Base-by-base conservation (phyloP, 2,797 vertebrate species). In the Saxicola maurus region DNA sequence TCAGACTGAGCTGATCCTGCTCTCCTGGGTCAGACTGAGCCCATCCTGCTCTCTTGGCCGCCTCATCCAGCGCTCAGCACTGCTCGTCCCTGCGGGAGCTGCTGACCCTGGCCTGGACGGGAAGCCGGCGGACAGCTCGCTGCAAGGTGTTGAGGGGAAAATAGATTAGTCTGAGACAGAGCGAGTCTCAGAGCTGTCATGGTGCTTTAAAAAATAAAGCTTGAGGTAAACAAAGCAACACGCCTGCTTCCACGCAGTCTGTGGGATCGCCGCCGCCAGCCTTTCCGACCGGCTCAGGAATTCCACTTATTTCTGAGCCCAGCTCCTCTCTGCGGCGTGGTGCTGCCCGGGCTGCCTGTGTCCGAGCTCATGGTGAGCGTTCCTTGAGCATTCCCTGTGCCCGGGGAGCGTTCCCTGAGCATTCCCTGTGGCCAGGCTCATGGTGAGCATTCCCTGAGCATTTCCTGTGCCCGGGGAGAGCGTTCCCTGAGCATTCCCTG, bases 101-200 rank as follows among this genome's bases (percentile, higher is more conserved):
- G 19, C 75, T 90, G 84, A 84, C 86, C 90, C 77, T 40, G 27
- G 28, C 35, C 84, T 28, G 85, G 23, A 20, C 11, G 6, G 85
- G 81, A 76, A 88, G 75, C 65, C 48, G 75, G 74, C 49, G 27
- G 67, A 51, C 46, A 2, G 49, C 69, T 93, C 13, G 7, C 51
- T 79, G 85, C 59, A 89, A 93, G 78, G 89, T 91, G 92, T 87
- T 89, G 93, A 94, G 85, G 82, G 91, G 83, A 91, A 93, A 94
- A 93, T 72, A 83, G 91, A 93, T 95, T 81, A 88, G 87, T 66
- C 48, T 77, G 93, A 94, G 91, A 33, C 91, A 71, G 7, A 60
- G 27, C 0, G 11, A 45, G 82, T 86, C 90, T 92, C 87, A 64
- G 88, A 93, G 87, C 93, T 86, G 85, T 76, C 90, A 67, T 0